Evolutionary conservation across 2,888 invertebrate genomes (phyloP).

Genomic region (Drosophila atripex): DNA sequence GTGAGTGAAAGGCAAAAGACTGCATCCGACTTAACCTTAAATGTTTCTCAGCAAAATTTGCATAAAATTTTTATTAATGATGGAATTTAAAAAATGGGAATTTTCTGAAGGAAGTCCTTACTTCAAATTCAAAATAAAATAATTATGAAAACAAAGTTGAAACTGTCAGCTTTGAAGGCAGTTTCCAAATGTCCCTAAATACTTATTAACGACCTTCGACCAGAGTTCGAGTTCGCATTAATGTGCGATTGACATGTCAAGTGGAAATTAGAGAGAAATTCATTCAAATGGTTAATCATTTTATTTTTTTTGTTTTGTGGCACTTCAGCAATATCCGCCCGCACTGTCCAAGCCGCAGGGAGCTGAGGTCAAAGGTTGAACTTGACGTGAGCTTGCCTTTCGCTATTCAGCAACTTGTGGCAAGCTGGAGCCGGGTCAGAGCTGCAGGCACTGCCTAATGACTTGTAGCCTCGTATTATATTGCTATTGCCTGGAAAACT

Average conservation of each 20-base stretch:
- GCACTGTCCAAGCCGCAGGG: background rate
- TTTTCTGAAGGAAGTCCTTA: too few species aligned
- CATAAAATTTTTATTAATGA: slow-evolving; percentile 16
- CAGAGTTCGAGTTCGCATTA: slow-evolving; percentile 16
- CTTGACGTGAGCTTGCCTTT: slow-evolving; percentile 61
- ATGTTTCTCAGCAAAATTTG: slow-evolving; percentile 24
- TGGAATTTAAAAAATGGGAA: too few species aligned
- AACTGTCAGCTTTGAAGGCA: background rate
- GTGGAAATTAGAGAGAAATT: slow-evolving; percentile 41
- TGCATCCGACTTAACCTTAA: slow-evolving; percentile 29
- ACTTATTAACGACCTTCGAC: background rate
- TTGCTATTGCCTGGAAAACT: slow-evolving; percentile 41
- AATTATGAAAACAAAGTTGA: too few species aligned
- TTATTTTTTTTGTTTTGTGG: slow-evolving; percentile 3
- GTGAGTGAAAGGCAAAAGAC: slow-evolving; percentile 48
- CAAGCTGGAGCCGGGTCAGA: slow-evolving; percentile 44
- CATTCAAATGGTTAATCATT: slow-evolving; percentile 35
- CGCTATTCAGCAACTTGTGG: slow-evolving; percentile 57
- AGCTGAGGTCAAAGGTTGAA: slow-evolving; percentile 53
- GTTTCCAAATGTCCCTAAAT: too few species aligned
- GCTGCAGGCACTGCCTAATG: slow-evolving; percentile 60
- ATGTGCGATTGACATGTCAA: slow-evolving; percentile 49
- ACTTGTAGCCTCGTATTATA: slow-evolving; percentile 55
- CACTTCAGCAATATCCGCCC: slow-evolving; percentile 8
- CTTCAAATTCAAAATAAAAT: too few species aligned